Conservation (phyloP, 2,113 vertebrate genomes). For the Chascanopsetta lugubris region DNA sequence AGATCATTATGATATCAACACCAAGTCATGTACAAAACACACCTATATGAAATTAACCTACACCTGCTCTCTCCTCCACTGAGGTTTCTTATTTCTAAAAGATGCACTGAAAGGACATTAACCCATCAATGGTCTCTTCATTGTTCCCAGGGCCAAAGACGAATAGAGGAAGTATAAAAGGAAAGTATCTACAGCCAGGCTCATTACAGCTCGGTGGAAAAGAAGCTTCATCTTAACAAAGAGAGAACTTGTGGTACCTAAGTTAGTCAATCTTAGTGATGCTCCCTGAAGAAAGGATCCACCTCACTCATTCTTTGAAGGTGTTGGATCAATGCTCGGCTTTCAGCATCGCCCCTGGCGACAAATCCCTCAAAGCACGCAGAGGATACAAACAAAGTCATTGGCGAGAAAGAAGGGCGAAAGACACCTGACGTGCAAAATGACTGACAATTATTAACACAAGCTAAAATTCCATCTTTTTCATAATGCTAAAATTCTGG, state of each 20-base stretch:
- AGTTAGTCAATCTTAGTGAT: constrained; percentile 8
- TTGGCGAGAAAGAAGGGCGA: too few relatives aligned
- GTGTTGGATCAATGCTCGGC: constrained; percentile 27
- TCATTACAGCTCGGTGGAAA: not conserved
- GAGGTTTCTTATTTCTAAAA: not conserved
- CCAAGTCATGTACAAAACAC: not conserved
- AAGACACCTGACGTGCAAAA: not conserved
- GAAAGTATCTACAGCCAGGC: too few relatives aligned
- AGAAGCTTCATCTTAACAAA: constrained; percentile 3
- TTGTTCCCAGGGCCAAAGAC: too few relatives aligned
- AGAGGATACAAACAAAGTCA: not conserved
- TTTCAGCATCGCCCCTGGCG: constrained; percentile 23
- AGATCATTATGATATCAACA: too few relatives aligned
- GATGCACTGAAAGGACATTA: not conserved
- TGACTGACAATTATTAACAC: too few relatives aligned
- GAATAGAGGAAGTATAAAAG: too few relatives aligned
- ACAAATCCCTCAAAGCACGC: constrained; percentile 22
- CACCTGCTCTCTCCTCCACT: not conserved
- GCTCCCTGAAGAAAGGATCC: constrained; percentile 23
- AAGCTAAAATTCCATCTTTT: too few relatives aligned
- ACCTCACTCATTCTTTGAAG: constrained; percentile 33
- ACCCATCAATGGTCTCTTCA: not conserved
- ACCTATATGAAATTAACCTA: not conserved
- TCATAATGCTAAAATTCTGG: not conserved
- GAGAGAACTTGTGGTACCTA: constrained; percentile 11